Base-by-base conservation (phyloP, 2,888 invertebrate species). In the Drosophila hawaiiensis region DNA sequence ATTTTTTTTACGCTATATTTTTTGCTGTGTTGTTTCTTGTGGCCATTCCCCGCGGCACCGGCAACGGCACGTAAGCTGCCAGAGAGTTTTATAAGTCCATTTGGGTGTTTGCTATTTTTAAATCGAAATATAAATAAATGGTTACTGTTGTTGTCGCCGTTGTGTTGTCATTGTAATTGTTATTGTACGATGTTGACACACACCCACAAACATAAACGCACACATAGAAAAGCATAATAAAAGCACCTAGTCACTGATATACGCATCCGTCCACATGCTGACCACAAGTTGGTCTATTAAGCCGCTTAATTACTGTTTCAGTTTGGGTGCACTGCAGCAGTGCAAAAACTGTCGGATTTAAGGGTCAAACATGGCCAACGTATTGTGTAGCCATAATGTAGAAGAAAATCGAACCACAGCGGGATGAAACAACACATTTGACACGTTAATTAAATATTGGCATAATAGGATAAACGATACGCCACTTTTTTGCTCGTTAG, bases 251-350 rank as follows among this genome's bases (percentile, higher is more conserved):
- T 43, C 39, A 52, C 60, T 54, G 47, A 52, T 9, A 53, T 31
- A 37, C 50, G 16, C 35, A 52, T 60, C 16, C 9, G 47, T 16
- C 67, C 74, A 58, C 54, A 76, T 61, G 53, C 37, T 71, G 76
- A 91, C 85, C 85, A 74, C 85, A 84, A 86, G 83, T 82, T 69
- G 85, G 85, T 91, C 85, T 89, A 86, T 86, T 86, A 86, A 86
- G 85, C 85, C 90, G 91, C 85, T 86, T 86, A 86, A 86, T 86
- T 86, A 86, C 91, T 90, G 85, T 90, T 91, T 73, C 91, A 86
- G 91, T 86, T 91, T 73, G 76, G 84, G 84, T 66, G 81, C 73
- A 82, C 55, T 78, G 68, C 60, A 68, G 83, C 28, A 39, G 68
- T 80, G 41, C 91, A 91, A 76, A 79, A 83, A 84, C 84, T 83